phyloP scores from a whole-genome alignment of 2,113 vertebrate genomes.

The Pongo abelii region DNA sequence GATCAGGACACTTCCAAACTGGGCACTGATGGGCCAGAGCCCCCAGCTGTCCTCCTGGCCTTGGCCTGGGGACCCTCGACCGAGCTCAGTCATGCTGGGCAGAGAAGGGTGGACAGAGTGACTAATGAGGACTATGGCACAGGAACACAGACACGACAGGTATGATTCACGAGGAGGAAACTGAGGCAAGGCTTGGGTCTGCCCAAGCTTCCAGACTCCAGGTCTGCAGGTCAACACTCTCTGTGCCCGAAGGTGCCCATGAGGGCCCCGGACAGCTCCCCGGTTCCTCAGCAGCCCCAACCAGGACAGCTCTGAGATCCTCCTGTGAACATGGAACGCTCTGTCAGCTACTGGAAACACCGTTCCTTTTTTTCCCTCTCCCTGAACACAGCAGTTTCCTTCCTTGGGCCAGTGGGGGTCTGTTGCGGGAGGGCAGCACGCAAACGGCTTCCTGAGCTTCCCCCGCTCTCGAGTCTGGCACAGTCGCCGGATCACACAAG shows the following conservation, averaged over 20 bases:
- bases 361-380: not conserved
- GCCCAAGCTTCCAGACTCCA: not conserved
- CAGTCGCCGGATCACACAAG: rapidly evolving
- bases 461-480: not conserved
- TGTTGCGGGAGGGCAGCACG: rapidly evolving
- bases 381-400: rapidly evolving
- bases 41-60: not conserved
- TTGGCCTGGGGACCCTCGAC: not conserved
- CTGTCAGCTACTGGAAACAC: not conserved
- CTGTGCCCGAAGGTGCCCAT: rapidly evolving
- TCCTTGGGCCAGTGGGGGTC: rapidly evolving
- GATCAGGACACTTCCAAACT: not conserved
- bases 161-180: not conserved
- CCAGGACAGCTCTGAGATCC: not conserved
- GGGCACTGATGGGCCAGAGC: not conserved
- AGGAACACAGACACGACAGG: rapidly evolving
- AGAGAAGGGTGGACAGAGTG: not conserved
- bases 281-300: too few relatives aligned
- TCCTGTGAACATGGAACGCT: not conserved
- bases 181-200: not conserved
- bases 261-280: not conserved
- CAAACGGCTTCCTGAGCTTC: not conserved
- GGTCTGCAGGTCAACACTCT: not conserved
- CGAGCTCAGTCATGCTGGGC: rapidly evolving
- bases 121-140: not conserved